Base-by-base conservation (phyloP, 2,888 invertebrate genomes). In the Mayetiola destructor region DNA sequence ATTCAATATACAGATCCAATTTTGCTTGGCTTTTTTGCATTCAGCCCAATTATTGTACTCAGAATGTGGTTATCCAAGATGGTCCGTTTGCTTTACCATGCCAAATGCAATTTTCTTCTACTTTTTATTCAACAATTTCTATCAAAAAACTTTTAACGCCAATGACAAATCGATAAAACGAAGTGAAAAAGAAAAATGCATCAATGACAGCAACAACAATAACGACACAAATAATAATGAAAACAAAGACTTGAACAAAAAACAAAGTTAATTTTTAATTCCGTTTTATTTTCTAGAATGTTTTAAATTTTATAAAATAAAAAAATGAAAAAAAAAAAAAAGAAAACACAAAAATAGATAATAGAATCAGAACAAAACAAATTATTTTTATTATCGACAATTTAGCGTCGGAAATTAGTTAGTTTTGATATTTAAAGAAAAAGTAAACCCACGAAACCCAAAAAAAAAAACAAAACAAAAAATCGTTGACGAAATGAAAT, bases 31-130 rank as follows among this genome's bases (percentile, higher is more conserved):
- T 9, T 90, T 93, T 72, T 67, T 87, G 29, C 94, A 94, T 71
- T 89, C 85, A 23, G 83, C 84, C 59, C 90, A 90, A 69, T 77
- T 94, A 12, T 72, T 94, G 40, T 82, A 88, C 74, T 82, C 84
- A 66, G 88, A 89, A 63, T 95, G 94, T 73, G 85, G 87, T 56
- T 95, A 90, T 69, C 94, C 94, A 3, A 77, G 81, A 63, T 88
- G 85, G 80, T 80, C 85, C 9, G 79, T 88, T 40, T 78, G 81
- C 66, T 85, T 93, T 71, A 92, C 91, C 56, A 78, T 91, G 20
- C 85, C 88, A 10, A 94, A 95, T 73, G 89, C 89, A 10, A 80
- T 92, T 56, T 88, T 95, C 78, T 95, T 95, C 77, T 89, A 92
- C 71, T 82, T 88, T 68, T 79, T 95, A 61, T 95, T 95, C 75